Evolutionary conservation across 2,113 vertebrate species (phyloP).

Genomic region (Gnathonemus echidnorhynchus): DNA sequence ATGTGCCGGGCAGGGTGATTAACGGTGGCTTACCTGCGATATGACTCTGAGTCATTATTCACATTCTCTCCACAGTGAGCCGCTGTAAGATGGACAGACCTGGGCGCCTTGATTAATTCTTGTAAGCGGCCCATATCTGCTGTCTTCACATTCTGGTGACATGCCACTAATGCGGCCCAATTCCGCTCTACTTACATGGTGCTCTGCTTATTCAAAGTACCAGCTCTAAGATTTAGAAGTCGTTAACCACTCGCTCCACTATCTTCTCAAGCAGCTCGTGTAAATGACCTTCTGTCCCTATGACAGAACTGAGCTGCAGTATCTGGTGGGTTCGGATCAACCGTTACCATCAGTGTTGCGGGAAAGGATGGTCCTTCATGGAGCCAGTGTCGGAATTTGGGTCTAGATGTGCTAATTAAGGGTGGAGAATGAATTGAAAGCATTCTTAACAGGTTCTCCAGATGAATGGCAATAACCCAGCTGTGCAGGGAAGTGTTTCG

Average conservation of each 20-base stretch:
- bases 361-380: background rate
- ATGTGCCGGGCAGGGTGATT: background rate
- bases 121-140: conserved; percentile 20
- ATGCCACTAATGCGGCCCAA: background rate
- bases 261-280: background rate
- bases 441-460: background rate
- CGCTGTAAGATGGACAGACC: background rate
- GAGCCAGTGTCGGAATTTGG: background rate
- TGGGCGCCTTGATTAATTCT: conserved; percentile 7
- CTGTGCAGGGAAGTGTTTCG: background rate
- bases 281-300: conserved; percentile 21
- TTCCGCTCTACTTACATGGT: conserved; percentile 4
- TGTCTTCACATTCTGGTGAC: conserved; percentile 17
- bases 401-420: background rate
- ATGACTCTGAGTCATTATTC: background rate
- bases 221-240: conserved; percentile 41
- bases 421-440: background rate
- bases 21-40: background rate
- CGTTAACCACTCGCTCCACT: conserved; percentile 19
- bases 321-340: background rate
- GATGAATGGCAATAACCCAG: background rate
- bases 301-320: conserved; percentile 13
- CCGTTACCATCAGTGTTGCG: background rate
- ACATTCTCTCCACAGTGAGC: background rate
- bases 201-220: background rate